A percentile compares a stretch with the other conserved stretches of the same genome.
Evolutionary conservation across 2,113 vertebrate species (phyloP).

Genomic region (Gobiocypris rarus): DNA sequence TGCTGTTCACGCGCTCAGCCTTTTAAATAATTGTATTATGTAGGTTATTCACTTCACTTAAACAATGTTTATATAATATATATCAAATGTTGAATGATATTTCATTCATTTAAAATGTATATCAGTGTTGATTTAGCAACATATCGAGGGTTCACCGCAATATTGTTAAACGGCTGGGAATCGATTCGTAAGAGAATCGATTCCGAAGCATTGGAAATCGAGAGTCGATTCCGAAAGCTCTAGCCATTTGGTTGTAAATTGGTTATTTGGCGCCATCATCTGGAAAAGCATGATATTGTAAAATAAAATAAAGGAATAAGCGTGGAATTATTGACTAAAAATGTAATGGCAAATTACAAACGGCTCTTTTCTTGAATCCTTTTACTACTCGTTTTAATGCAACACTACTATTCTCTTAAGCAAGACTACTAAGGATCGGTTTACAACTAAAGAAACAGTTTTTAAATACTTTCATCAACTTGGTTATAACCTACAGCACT

Average conservation of each 20-base stretch:
- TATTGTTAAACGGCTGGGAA: neutral
- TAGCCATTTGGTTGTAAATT: neutral
- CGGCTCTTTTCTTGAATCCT: neutral
- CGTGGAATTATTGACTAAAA: neutral
- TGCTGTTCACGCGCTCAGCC: neutral
- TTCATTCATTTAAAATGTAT: neutral
- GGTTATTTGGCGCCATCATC: neutral
- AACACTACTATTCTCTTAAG: neutral
- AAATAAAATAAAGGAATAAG: no score
- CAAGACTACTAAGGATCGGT: neutral
- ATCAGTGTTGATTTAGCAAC: neutral
- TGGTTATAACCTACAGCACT: neutral
- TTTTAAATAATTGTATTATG: neutral
- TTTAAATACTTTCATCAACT: neutral
- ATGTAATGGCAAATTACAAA: neutral
- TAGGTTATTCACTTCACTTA: neutral
- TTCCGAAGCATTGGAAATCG: no score
- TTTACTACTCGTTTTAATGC: neutral
- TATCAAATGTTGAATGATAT: neutral
- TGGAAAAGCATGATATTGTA: neutral
- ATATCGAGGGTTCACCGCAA: neutral
- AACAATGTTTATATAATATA: neutral
- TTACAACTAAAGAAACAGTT: neutral
- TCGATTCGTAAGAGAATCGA: no score
- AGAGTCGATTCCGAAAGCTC: no score